These are phyloP conservation scores for Alviniconcha strummeri DNA, from an alignment of 2,888 invertebrate genomes.

Conservation along the genomic window DNA sequence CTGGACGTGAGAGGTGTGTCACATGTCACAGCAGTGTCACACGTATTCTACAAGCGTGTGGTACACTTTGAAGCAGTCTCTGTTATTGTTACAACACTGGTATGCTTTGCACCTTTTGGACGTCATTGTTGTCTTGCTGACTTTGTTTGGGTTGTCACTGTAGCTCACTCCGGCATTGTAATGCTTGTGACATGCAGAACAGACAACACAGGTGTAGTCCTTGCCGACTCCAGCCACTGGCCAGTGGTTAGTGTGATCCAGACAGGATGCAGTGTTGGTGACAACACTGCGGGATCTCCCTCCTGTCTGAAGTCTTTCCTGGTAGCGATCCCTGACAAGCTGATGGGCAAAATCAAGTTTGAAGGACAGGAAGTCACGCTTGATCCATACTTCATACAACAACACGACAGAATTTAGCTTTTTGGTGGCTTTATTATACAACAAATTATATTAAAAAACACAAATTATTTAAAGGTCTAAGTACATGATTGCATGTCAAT, in stretches of 20 bases:
- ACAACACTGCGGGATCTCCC: not conserved
- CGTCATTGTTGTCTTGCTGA: slow-evolving; percentile 1
- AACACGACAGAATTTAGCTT: too few species aligned
- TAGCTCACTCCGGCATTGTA: slow-evolving; percentile 1
- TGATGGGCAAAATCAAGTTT: slow-evolving; percentile 12
- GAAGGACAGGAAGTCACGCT: slow-evolving; percentile 6
- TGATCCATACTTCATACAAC: slow-evolving; percentile 18
- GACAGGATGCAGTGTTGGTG: not conserved
- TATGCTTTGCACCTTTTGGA: not conserved
- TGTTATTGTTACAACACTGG: not conserved
- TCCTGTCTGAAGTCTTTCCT: not conserved
- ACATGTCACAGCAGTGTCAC: not conserved
- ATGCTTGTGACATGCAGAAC: not conserved
- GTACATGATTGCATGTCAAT: not conserved
- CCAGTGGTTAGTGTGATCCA: slow-evolving; percentile 9
- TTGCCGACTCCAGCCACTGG: not conserved
- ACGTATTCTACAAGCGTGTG: not conserved
- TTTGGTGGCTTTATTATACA: slow-evolving; percentile 41
- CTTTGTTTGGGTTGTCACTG: slow-evolving; percentile 2
- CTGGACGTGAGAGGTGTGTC: not conserved
- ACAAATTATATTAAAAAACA: slow-evolving; percentile 50
- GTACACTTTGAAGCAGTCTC: slow-evolving; percentile 6
- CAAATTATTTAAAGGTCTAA: slow-evolving; percentile 47
- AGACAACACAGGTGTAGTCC: not conserved
- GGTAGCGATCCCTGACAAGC: not conserved